Conservation (phyloP, 2,888 invertebrate genomes). For the Drosophila putrida region DNA sequence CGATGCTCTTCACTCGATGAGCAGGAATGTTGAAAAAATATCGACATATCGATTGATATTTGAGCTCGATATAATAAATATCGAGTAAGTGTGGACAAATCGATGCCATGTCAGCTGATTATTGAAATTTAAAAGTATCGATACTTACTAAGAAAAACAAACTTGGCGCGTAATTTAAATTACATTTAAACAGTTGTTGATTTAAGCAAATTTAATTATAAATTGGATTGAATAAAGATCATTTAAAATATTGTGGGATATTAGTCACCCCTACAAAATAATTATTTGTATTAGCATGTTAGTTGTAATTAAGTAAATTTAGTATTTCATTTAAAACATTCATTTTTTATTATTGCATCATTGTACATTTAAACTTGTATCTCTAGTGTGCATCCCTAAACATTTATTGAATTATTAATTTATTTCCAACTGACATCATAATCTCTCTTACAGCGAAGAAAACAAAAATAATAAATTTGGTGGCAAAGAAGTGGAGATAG, state of each 20-base stretch:
- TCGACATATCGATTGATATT: too few species aligned
- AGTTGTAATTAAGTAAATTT: background rate
- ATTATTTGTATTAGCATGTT: too few species aligned
- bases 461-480: slow-evolving; percentile 33
- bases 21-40: too few species aligned
- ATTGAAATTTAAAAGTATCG: background rate
- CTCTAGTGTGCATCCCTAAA: slow-evolving; percentile 55
- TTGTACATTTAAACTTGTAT: slow-evolving; percentile 47
- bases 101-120: slow-evolving; percentile 38
- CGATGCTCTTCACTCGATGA: slow-evolving; percentile 20
- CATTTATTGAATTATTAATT: slow-evolving; percentile 38
- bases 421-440: slow-evolving; percentile 45
- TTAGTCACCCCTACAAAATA: too few species aligned
- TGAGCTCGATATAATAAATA: too few species aligned
- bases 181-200: too few species aligned
- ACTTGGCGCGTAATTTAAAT: too few species aligned
- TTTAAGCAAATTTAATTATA: too few species aligned
- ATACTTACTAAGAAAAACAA: background rate
- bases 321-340: slow-evolving; percentile 8
- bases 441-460: slow-evolving; percentile 43
- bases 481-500: slow-evolving; percentile 45
- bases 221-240: too few species aligned
- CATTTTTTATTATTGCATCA: slow-evolving; percentile 43
- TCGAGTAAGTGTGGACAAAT: background rate
- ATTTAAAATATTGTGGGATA: too few species aligned